Conservation (phyloP, 2,797 vertebrate genomes). For the Thaleichthys pacificus region DNA sequence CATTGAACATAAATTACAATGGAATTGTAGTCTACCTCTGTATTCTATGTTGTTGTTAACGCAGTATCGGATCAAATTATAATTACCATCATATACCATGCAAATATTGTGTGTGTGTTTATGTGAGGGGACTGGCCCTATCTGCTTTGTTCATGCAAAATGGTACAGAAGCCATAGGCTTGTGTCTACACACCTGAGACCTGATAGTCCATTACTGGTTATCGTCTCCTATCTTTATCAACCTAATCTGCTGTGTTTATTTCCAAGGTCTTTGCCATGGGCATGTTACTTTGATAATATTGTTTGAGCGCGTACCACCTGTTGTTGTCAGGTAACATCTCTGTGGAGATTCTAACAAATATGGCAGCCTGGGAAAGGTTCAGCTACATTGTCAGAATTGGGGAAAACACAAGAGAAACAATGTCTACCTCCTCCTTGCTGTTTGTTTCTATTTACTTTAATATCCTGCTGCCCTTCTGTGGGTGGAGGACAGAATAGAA, state of each 20-base stretch:
- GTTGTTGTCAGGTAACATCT: not conserved
- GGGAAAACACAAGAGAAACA: too few relatives aligned
- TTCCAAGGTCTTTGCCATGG: too few relatives aligned
- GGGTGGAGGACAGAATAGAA: not conserved
- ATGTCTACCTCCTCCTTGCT: not conserved
- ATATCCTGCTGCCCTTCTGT: not conserved
- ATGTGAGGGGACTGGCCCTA: not conserved
- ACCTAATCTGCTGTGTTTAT: not conserved
- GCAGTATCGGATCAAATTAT: not conserved
- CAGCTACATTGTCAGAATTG: not conserved
- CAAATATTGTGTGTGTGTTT: not conserved
- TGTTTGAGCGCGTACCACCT: not conserved
- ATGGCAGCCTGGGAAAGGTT: not conserved
- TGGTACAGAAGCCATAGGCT: not conserved
- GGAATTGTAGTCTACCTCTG: not conserved
- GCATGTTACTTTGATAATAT: not conserved
- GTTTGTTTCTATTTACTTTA: not conserved
- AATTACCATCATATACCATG: not conserved
- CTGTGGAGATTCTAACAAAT: not conserved
- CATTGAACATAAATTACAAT: not conserved
- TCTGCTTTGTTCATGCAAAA: not conserved
- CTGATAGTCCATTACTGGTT: not conserved
- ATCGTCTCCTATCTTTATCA: not conserved
- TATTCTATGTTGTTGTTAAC: not conserved
- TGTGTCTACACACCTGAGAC: not conserved